A percentile compares a stretch with the other conserved stretches of the same genome.
Evolutionary conservation across 2,888 invertebrate species (phyloP).

Genomic region (Theodoxus fluviatilis): DNA sequence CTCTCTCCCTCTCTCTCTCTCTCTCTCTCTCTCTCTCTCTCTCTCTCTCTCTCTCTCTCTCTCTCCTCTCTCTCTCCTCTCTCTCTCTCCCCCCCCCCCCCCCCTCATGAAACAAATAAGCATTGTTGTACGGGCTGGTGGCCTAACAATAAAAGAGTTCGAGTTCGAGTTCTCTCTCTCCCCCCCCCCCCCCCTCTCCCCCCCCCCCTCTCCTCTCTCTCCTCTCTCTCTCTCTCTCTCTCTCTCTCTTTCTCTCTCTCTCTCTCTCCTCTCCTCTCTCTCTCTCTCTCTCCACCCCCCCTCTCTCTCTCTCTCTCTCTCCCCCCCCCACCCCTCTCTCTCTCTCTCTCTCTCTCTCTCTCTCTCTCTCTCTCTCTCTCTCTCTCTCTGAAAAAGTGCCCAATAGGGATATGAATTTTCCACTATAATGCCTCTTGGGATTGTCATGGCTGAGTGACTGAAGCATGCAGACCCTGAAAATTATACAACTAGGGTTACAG

Average conservation of each 20-base stretch:
- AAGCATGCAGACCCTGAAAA: too few species aligned
- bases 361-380: slow-evolving; percentile 15
- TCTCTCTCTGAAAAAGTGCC: too few species aligned
- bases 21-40: slow-evolving; percentile 15
- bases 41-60: slow-evolving; percentile 15
- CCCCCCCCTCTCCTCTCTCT: slow-evolving; percentile 9
- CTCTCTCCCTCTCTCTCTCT: slow-evolving; percentile 8
- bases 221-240: too few species aligned
- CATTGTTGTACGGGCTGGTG: too few species aligned
- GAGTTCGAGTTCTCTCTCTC: slow-evolving; percentile 1
- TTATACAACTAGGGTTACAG: too few species aligned
- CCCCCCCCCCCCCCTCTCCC: not conserved
- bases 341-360: too few species aligned
- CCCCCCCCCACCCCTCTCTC: not conserved
- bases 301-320: slow-evolving; percentile 16
- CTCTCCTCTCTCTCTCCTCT: not conserved
- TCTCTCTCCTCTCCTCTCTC: slow-evolving; percentile 6
- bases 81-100: not conserved
- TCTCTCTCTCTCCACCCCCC: not conserved
- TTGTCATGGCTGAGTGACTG: too few species aligned
- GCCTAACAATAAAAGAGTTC: too few species aligned
- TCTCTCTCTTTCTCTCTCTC: not conserved
- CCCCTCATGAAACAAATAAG: too few species aligned
- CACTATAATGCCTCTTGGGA: too few species aligned
- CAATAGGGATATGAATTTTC: too few species aligned